A percentile compares a stretch with the other conserved stretches of the same genome.
Conservation (phyloP, 1,140 invertebrate species). For the Odontomachus brunneus region DNA sequence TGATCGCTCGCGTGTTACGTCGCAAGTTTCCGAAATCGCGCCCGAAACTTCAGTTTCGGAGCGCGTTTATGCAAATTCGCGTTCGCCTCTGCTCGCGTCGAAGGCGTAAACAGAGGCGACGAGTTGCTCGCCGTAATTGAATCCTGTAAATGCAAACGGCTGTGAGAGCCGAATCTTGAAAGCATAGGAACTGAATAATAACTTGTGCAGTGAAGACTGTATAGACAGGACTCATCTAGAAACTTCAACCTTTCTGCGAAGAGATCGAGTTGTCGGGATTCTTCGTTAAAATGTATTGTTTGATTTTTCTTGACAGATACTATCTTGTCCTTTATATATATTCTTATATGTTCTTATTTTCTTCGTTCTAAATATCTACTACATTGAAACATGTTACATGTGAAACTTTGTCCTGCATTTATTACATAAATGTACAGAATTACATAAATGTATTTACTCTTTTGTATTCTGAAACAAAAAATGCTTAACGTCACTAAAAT, state of each 20-base stretch:
- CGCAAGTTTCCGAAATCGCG: slow-evolving; percentile 27
- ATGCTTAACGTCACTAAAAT: too few relatives aligned
- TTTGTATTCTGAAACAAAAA: too few relatives aligned
- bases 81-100: not conserved
- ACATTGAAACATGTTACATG: too few relatives aligned
- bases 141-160: slow-evolving; percentile 20
- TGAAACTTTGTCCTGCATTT: too few relatives aligned
- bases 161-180: not conserved
- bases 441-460: too few relatives aligned
- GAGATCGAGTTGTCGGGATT: too few relatives aligned
- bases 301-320: not conserved
- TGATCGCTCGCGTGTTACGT: not conserved
- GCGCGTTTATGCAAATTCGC: slow-evolving; percentile 44
- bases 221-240: too few relatives aligned
- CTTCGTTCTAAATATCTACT: too few relatives aligned
- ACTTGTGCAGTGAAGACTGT: not conserved
- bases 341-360: too few relatives aligned
- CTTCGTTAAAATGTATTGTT: not conserved
- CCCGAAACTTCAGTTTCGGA: slow-evolving; percentile 2
- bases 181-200: not conserved
- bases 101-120: not conserved
- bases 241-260: too few relatives aligned
- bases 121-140: slow-evolving; percentile 19
- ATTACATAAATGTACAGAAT: too few relatives aligned
- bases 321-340: too few relatives aligned